These are phyloP conservation scores for Argopecten irradians DNA, from an alignment of 1,140 invertebrate species.

Conservation along the genomic window DNA sequence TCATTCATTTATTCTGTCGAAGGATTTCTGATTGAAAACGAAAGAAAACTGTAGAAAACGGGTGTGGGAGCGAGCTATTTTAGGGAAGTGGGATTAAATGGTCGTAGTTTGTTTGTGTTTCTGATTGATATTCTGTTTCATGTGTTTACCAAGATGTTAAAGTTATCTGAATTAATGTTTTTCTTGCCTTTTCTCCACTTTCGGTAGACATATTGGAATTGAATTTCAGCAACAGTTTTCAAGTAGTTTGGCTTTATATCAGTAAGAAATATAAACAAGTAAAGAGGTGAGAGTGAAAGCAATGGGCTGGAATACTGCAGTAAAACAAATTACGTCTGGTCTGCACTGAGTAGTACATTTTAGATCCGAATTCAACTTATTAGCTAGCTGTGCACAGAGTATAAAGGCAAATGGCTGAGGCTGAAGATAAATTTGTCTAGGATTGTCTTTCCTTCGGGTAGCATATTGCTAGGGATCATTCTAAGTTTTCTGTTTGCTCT, in stretches of 20 bases:
- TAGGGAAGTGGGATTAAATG: not conserved
- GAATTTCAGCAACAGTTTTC: not conserved
- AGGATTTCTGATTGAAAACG: not conserved
- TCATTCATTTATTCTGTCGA: not conserved
- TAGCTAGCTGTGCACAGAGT: not conserved
- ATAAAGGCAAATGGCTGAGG: no score
- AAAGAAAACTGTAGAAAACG: no score
- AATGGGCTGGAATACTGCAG: not conserved
- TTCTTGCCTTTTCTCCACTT: not conserved
- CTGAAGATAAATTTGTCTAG: no score
- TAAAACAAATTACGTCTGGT: not conserved
- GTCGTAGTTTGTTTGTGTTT: not conserved
- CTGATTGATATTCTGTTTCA: slow-evolving; percentile 5
- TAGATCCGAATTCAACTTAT: not conserved
- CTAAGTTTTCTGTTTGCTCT: no score
- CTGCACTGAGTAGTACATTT: not conserved
- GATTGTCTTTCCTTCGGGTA: no score
- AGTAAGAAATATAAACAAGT: not conserved
- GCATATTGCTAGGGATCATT: no score
- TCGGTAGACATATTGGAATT: not conserved
- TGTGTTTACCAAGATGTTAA: not conserved
- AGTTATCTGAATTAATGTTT: not conserved
- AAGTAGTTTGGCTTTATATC: not conserved
- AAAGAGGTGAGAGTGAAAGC: not conserved
- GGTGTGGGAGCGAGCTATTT: not conserved